phyloP scores from a whole-genome alignment of 2,888 invertebrate genomes.

The Muschampia plurimacula region DNA sequence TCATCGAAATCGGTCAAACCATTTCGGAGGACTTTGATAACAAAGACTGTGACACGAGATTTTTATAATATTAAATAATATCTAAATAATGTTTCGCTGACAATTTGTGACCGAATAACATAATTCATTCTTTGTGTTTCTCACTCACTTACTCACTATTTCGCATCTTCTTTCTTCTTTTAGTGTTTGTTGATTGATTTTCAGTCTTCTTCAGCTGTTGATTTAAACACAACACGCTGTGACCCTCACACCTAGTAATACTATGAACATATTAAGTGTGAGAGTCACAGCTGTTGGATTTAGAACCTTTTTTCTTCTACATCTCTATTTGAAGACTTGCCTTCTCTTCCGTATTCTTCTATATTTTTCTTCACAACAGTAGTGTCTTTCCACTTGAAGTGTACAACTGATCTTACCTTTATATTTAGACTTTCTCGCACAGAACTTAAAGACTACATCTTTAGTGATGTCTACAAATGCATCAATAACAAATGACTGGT shows the following conservation, averaged over 20 bases:
- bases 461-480: background rate
- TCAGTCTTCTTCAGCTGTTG: slow-evolving; percentile 22
- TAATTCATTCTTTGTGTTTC: background rate
- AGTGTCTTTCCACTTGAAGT: too few relatives aligned
- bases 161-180: background rate
- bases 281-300: slow-evolving; percentile 66
- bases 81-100: too few relatives aligned
- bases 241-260: slow-evolving; percentile 77
- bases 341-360: background rate
- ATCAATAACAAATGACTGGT: background rate
- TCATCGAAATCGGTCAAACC: too few relatives aligned
- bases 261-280: slow-evolving; percentile 63
- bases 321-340: background rate
- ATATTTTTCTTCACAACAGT: too few relatives aligned
- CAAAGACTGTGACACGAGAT: too few relatives aligned
- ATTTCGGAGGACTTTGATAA: too few relatives aligned
- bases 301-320: slow-evolving; percentile 37
- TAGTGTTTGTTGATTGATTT: too few relatives aligned
- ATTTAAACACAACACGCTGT: slow-evolving; percentile 62
- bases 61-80: too few relatives aligned
- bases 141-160: background rate
- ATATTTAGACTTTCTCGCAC: too few relatives aligned
- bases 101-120: too few relatives aligned
- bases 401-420: too few relatives aligned
- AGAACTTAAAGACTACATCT: too few relatives aligned